Evolutionary conservation across 2,113 vertebrate species (phyloP).

Genomic region (Sakesphorus luctuosus): DNA sequence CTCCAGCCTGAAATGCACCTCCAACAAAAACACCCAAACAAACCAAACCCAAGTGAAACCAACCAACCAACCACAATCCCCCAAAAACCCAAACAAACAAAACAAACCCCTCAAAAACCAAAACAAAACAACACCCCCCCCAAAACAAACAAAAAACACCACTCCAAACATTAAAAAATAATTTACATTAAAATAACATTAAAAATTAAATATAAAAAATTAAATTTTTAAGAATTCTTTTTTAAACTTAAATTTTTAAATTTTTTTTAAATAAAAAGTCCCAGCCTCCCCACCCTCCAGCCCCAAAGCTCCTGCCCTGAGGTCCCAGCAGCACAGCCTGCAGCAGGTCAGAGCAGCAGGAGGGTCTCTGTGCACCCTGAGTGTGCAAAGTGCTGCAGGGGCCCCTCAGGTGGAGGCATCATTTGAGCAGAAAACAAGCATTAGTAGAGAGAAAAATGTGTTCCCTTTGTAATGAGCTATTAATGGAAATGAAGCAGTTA

Average conservation of each 20-base stretch:
- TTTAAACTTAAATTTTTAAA: background rate
- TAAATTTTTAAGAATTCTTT: too few relatives aligned
- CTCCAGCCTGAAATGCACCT: background rate
- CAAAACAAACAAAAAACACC: background rate
- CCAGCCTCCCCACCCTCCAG: background rate
- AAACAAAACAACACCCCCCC: too few relatives aligned
- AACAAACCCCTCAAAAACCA: background rate
- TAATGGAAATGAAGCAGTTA: background rate
- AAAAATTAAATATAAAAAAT: background rate
- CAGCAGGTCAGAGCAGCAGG: background rate
- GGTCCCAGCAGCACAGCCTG: background rate
- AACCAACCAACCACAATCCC: background rate
- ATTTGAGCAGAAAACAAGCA: background rate
- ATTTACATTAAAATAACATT: background rate
- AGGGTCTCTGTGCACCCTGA: fast-evolving
- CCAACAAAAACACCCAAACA: background rate
- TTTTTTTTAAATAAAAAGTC: background rate
- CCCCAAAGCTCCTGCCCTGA: background rate
- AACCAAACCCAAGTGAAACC: background rate
- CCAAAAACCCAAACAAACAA: background rate
- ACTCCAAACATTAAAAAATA: background rate
- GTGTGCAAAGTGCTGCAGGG: background rate
- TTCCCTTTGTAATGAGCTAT: background rate
- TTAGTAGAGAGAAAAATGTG: background rate
- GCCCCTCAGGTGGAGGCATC: background rate